Base-by-base conservation (phyloP, 2,797 vertebrate species). In the Rhynchonycteris naso region DNA sequence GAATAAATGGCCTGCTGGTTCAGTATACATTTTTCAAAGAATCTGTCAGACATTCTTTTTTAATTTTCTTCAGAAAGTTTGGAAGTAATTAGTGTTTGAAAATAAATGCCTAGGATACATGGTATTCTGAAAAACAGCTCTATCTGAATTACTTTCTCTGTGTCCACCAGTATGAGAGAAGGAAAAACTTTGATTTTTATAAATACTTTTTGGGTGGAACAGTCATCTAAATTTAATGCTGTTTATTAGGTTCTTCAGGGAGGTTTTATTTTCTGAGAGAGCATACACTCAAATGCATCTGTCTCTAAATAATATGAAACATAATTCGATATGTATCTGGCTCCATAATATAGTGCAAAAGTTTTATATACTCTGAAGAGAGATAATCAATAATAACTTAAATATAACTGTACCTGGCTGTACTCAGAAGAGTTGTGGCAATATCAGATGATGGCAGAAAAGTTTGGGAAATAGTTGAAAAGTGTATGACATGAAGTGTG, bases 61-160 rank as follows among this genome's bases (percentile, higher is more conserved):
- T 82, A 47, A 71, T 65, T n/a, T 81, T 90, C 13, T 86, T 94
- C 52, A 95, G 84, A 92, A 93, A 78, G 52, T 61, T 76, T 94
- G 56, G 33, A 65, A 93, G 83, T 84, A 75, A 65, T 74, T 84
- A n/a, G 30, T 81, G 9, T 59, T 88, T 95, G 80, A 88, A 90
- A 95, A 66, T 78, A 87, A 96, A 76, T 80, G 38, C 28, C 43
- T 72, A 61, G 52, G 65, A 80, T 88, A 22, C 22, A 33, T 26
- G 28, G 24, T 47, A 66, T 93, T 16, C 59, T 83, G 47, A 63
- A 76, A 87, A 91, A 69, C 19, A 75, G 30, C 35, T 86, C 33
- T 38, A 50, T 52, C 24, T 63, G 21, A 28, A 76, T 35, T 85
- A 63, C 61, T 69, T 81, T 80, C 19, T 84, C 3, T 63, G 19